Base-by-base conservation (phyloP, 2,113 vertebrate species). In the Sylvia atricapilla region DNA sequence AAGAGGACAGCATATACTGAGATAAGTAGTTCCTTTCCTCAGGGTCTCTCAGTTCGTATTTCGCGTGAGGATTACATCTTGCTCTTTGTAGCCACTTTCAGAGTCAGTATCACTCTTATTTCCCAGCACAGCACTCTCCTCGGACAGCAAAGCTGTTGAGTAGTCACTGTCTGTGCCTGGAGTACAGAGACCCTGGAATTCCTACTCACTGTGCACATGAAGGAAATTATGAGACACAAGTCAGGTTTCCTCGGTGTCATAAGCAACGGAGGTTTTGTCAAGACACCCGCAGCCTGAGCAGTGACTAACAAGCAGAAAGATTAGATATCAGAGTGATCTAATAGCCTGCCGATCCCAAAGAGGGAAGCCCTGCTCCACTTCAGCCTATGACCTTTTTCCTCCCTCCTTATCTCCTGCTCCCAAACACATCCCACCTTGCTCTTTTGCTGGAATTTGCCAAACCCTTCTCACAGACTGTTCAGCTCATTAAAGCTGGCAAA, bases 171-270 rank as follows among this genome's bases (percentile, higher is more conserved):
- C 60, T 67, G 53, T 88, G 76, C 25, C 31, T 31, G 2, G 8
- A 56, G 67, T 14, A 64, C 53, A 66, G 7, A 76, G 53, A 91
- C 30, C 31, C 55, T 0, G 1, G 27, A 84, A 78, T 47, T 70
- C 60, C 75, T 27, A n/a, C 52, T 86, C 85, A 22, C 28, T 72
- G 60, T 89, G 56, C 44, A 37, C 76, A 60, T 18, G 58, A 84
- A 88, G 53, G 85, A 90, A 88, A 83, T 24, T 1, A n/a, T 28
- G 20, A 5, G 11, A 78, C 90, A n/a, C n/a, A 63, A 67, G 30
- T 47, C n/a, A 8, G 81, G 53, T 59, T 86, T 92, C 79, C 79
- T 93, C 47, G 81, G 62, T 90, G 86, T 77, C 94, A 93, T 43
- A 27, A 44, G 82, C 50, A 81, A 63, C 0, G 0, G 60, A 68